A percentile compares a stretch with the other conserved stretches of the same genome.
These are phyloP conservation scores for Fragum fragum DNA, from an alignment of 2,888 invertebrate genomes.

Conservation along the genomic window DNA sequence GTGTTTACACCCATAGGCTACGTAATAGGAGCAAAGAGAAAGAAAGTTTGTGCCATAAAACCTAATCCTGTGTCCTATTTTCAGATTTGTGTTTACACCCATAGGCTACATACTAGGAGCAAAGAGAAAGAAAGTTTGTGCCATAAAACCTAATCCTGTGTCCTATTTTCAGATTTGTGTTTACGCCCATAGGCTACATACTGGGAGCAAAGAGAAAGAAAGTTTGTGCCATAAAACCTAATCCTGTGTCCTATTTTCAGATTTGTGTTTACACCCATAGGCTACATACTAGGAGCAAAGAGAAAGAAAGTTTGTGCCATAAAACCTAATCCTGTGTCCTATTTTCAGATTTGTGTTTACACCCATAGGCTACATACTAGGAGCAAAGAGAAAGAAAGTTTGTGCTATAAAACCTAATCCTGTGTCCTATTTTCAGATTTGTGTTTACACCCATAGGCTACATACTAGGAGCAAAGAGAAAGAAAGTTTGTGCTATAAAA, in stretches of 20 bases:
- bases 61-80: slow-evolving; percentile 90
- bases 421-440: slow-evolving; percentile 87
- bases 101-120: slow-evolving; percentile 62
- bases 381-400: not conserved
- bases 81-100: slow-evolving; percentile 67
- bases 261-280: too few relatives aligned
- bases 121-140: slow-evolving; percentile 82
- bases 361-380: not conserved
- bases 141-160: slow-evolving; percentile 91
- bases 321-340: not conserved
- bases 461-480: slow-evolving; percentile 55
- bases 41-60: slow-evolving; percentile 87
- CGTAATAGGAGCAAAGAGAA: not conserved
- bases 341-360: not conserved
- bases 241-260: too few relatives aligned
- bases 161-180: slow-evolving; percentile 63
- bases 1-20: slow-evolving; percentile 58
- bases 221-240: too few relatives aligned
- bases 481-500: too few relatives aligned
- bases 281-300: too few relatives aligned
- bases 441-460: slow-evolving; percentile 67
- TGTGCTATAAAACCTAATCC: slow-evolving; percentile 90
- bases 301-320: too few relatives aligned
- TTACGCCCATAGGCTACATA: slow-evolving; percentile 65
- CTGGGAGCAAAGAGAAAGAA: slow-evolving; percentile 46